phyloP scores from a whole-genome alignment of 2,113 vertebrate species.

The Lota lota region DNA sequence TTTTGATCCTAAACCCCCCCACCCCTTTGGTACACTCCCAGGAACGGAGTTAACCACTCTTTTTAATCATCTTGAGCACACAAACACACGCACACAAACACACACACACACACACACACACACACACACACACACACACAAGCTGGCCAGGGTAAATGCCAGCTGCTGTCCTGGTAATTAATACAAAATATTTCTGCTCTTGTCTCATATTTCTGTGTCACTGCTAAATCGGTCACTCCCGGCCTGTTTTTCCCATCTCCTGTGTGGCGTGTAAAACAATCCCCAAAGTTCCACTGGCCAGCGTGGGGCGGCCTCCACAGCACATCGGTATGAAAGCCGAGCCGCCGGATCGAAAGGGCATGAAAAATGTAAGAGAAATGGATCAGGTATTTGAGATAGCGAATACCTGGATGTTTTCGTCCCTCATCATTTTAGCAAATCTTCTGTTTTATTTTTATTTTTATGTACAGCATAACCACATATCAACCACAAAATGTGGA shows the following conservation, averaged over 20 bases:
- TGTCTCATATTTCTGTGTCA: slow-evolving; percentile 76
- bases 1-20: slow-evolving; percentile 36
- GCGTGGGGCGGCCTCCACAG: slow-evolving; percentile 8
- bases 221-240: slow-evolving; percentile 75
- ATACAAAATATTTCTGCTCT: slow-evolving; percentile 79
- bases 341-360: slow-evolving; percentile 68
- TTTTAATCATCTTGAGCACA: slow-evolving; percentile 47
- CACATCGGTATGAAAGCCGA: slow-evolving; percentile 68
- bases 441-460: too few relatives aligned
- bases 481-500: slow-evolving; percentile 5
- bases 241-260: slow-evolving; percentile 73
- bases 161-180: slow-evolving; percentile 68
- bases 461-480: slow-evolving; percentile 31
- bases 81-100: slow-evolving; percentile 27
- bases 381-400: slow-evolving; percentile 59
- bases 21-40: slow-evolving; percentile 32
- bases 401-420: slow-evolving; percentile 62
- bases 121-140: slow-evolving; percentile 22
- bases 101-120: slow-evolving; percentile 21
- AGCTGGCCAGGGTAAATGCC: slow-evolving; percentile 53
- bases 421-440: slow-evolving; percentile 38
- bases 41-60: slow-evolving; percentile 49
- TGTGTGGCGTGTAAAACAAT: slow-evolving; percentile 76
- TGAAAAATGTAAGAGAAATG: slow-evolving; percentile 71
- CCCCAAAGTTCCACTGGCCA: slow-evolving; percentile 67